Percentiles rank a stretch among this genome's conserved stretches.
These are phyloP conservation scores for Hirtodrosophila alboralis DNA, from an alignment of 2,888 invertebrate genomes.

Conservation along the genomic window DNA sequence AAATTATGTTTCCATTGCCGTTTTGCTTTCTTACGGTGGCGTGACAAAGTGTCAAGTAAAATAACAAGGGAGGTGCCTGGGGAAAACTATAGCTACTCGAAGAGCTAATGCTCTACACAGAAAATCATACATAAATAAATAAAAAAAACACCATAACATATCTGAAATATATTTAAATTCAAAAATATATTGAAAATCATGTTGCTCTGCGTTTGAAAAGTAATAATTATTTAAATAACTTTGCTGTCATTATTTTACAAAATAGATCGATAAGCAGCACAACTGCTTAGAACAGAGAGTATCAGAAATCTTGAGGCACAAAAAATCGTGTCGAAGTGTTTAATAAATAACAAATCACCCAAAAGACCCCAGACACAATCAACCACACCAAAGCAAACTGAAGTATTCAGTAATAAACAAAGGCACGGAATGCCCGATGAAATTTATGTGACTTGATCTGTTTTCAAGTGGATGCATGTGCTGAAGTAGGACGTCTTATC, in stretches of 20 bases:
- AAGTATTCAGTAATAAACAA: conserved; percentile 42
- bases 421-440: conserved; percentile 20
- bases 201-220: too few species aligned
- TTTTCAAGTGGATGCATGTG: conserved; percentile 50
- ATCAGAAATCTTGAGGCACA: conserved; percentile 28
- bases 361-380: conserved; percentile 40
- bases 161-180: too few species aligned
- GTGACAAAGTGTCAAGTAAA: conserved; percentile 44
- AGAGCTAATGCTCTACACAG: conserved; percentile 16
- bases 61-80: neutral
- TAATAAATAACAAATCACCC: conserved; percentile 68
- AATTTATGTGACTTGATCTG: conserved; percentile 61
- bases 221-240: too few species aligned
- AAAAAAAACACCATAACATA: too few species aligned
- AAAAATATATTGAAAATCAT: too few species aligned
- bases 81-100: neutral
- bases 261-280: neutral
- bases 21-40: conserved; percentile 21
- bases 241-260: neutral
- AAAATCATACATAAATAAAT: too few species aligned
- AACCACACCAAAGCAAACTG: conserved; percentile 16
- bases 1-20: conserved; percentile 13
- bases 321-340: conserved; percentile 57
- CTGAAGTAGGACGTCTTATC: conserved; percentile 50
- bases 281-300: neutral